Percentiles rank a stretch among this genome's conserved stretches.
These are phyloP conservation scores for Meandrusa payeni DNA, from an alignment of 2,888 invertebrate species.

Conservation along the genomic window DNA sequence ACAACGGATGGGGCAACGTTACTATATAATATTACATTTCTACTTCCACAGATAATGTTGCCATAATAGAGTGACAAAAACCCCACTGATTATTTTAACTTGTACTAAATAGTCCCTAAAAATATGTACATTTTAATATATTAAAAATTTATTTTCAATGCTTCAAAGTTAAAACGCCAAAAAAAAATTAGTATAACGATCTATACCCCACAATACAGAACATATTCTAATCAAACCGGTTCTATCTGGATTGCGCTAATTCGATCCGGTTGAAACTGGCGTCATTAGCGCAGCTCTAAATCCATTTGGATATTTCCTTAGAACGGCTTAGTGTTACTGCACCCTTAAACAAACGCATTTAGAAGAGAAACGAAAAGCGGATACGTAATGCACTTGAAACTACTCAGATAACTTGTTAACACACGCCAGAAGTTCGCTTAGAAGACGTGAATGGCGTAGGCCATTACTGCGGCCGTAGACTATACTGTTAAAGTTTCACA, in stretches of 20 bases:
- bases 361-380: neutral
- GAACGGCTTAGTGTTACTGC: conserved; percentile 4
- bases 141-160: no score
- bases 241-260: conserved; percentile 17
- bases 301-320: conserved; percentile 21
- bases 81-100: no score
- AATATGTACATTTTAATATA: no score
- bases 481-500: neutral
- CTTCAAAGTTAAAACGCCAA: no score
- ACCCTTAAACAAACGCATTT: conserved; percentile 8
- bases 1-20: no score
- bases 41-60: no score
- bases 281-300: conserved; percentile 23
- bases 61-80: no score
- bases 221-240: conserved; percentile 17
- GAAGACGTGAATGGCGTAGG: neutral
- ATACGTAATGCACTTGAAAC: neutral
- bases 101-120: no score
- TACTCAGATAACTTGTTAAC: conserved; percentile 5
- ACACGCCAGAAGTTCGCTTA: neutral
- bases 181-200: no score
- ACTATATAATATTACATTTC: no score
- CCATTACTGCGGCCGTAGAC: neutral
- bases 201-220: no score
- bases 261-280: conserved; percentile 22